These are phyloP conservation scores for Pseudoatta argentina DNA, from an alignment of 1,140 invertebrate species.

Conservation along the genomic window DNA sequence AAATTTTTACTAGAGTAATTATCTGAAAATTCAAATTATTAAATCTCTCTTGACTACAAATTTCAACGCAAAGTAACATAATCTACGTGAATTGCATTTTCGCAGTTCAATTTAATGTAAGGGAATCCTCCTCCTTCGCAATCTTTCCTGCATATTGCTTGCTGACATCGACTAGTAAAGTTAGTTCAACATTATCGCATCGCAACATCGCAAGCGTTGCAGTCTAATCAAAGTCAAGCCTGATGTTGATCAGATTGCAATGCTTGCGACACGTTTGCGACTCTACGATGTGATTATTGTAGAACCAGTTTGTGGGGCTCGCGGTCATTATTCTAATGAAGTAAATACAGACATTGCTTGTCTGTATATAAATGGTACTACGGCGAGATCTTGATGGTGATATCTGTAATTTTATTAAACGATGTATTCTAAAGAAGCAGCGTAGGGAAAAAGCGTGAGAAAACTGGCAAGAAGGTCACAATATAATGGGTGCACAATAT, in stretches of 20 bases:
- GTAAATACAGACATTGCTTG: slow-evolving; percentile 31
- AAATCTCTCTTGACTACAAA: not conserved
- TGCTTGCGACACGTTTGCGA: no score
- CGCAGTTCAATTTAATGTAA: not conserved
- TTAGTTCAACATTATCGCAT: no score
- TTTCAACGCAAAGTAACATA: not conserved
- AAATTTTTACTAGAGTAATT: not conserved
- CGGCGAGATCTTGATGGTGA: not conserved
- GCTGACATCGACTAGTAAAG: slow-evolving; percentile 16
- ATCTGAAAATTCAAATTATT: no score
- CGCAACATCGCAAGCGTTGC: no score
- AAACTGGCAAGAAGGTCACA: slow-evolving; percentile 66
- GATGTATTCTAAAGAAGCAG: not conserved
- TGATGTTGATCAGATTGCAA: no score
- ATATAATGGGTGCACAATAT: slow-evolving; percentile 51
- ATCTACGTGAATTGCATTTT: not conserved
- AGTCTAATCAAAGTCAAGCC: no score
- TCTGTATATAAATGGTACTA: not conserved
- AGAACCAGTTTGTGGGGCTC: not conserved
- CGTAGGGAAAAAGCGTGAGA: slow-evolving; percentile 71
- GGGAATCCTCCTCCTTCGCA: not conserved
- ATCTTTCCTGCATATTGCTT: not conserved
- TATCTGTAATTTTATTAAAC: slow-evolving; percentile 41
- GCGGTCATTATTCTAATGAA: slow-evolving; percentile 29
- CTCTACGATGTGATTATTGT: no score